Percentiles rank a stretch among this genome's conserved stretches.
Conservation (phyloP, 2,113 vertebrate species). For the Callospermophilus lateralis region DNA sequence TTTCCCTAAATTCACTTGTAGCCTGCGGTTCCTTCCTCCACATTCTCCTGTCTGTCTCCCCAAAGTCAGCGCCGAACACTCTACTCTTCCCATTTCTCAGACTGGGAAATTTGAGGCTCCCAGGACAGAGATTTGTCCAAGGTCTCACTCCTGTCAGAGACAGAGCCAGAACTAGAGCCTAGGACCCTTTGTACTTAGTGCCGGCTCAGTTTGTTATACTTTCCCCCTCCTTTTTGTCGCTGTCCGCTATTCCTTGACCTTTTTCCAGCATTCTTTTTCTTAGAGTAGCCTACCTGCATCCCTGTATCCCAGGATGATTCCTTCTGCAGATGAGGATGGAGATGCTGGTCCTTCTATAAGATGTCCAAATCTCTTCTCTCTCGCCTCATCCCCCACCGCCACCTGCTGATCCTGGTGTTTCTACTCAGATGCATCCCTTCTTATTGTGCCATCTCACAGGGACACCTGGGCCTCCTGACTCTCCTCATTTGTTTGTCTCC, state of each 20-base stretch:
- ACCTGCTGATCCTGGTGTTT: conserved; percentile 13
- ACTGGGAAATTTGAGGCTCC: conserved; percentile 53
- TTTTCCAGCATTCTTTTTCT: not conserved
- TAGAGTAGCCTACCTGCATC: not conserved
- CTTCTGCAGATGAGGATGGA: not conserved
- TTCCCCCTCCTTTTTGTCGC: not conserved
- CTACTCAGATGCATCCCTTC: not conserved
- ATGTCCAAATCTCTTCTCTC: not conserved
- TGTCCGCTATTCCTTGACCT: not conserved
- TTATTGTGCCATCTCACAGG: not conserved
- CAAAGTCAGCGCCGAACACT: not conserved
- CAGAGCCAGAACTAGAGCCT: not conserved
- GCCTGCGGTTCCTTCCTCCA: not conserved
- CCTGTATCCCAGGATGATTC: not conserved
- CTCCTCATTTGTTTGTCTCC: not conserved
- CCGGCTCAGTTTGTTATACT: not conserved
- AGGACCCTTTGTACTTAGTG: not conserved
- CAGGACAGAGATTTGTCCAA: not conserved
- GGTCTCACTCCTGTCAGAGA: not conserved
- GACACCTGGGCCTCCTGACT: not conserved
- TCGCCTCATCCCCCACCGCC: accelerated
- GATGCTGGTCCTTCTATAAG: not conserved
- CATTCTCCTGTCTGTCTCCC: not conserved
- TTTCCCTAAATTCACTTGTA: not conserved
- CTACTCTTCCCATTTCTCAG: conserved; percentile 62